Base-by-base conservation (phyloP, 2,113 vertebrate species). In the Cepphus grylle region DNA sequence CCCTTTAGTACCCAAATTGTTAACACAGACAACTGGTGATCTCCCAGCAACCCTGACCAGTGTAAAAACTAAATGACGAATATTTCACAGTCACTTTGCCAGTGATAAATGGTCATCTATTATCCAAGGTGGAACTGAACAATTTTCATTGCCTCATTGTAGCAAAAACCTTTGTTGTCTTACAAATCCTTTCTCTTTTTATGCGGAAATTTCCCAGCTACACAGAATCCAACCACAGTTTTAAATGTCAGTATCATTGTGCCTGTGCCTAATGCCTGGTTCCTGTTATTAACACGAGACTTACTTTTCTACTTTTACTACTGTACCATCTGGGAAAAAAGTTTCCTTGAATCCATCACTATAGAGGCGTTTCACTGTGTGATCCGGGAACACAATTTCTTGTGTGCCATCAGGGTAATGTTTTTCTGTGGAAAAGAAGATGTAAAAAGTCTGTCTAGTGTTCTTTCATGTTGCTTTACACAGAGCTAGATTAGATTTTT, bases 311-410 rank as follows among this genome's bases (percentile, higher is more conserved):
- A 98, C 91, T 95, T 93, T 98, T 80, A 98, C 95, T n/a, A 97
- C 21, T 29, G 98, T 98, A 70, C 98, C 98, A 55, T 99, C 98
- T 15, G 98, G 97, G 86, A 98, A 99, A 88, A 98, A 62, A 3
- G 96, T 98, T 97, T 98, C 96, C 90, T 99, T 97, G 11, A 47
- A 63, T 23, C 98, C 98, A 3, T 98, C 96, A 1, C 84, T 88
- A 59, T 94, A 93, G 43, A 98, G 53, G 21, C 63, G 88, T 90
- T 97, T 98, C 67, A 98, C 88, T 4, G 98, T 98, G 49, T 97
- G 97, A 43, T 98, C 98, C 7, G 98, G 98, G 95, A 98, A 98
- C 69, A 98, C 25, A 15, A 97, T 98, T 96, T 99, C 98, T 88
- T 97, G 98, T 26, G 86, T 98, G 40, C 98, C 98, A 45, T 98